Evolutionary conservation across 1,140 invertebrate species (phyloP), one percentile per base, ranked within the genome.

Genomic region (Muscidifurax raptorellus): DNA sequence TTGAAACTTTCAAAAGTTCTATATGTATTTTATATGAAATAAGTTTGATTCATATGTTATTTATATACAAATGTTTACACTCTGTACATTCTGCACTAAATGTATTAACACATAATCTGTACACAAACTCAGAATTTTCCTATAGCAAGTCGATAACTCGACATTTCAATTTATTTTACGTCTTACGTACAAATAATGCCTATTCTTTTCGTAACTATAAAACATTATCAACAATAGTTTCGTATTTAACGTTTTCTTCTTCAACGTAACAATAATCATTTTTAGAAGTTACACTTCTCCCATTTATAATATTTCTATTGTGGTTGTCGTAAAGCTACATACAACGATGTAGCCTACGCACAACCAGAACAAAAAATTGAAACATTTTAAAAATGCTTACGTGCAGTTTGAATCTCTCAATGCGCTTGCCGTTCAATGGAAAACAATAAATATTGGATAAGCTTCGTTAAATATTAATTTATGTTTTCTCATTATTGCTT

Each of bases 11-110:
- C n/a, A 59, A 77, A 79, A 79, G 87, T 88, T 87, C 87, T 90
- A 89, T 90, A 89, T 89, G 88, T 87, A 88, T 88, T 87, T 86
- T 86, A 64, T 84, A 72, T 44, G 36, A 79, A 30, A 80, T 86
- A 87, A 84, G 86, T 72, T 67, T 64, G n/a, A 69, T 74, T 80
- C 40, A 69, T 86, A 85, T 82, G 84, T 87, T 87, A 64, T 89
- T 89, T 91, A 90, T 90, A 89, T 91, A 90, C 88, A 91, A 90
- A 90, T 89, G 90, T 91, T 85, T 89, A 90, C 89, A 90, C 86
- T 88, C 88, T 89, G 86, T 90, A 89, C 88, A 89, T 89, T 87
- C 75, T 77, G 78, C 66, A 80, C 67, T 88, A 87, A 88, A 87
- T 78, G 86, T 76, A 75, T 88, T 81, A 87, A 88, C 83, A 85